These are phyloP conservation scores for Euzetes globulus DNA, from an alignment of 2,888 invertebrate species.

Conservation along the genomic window DNA sequence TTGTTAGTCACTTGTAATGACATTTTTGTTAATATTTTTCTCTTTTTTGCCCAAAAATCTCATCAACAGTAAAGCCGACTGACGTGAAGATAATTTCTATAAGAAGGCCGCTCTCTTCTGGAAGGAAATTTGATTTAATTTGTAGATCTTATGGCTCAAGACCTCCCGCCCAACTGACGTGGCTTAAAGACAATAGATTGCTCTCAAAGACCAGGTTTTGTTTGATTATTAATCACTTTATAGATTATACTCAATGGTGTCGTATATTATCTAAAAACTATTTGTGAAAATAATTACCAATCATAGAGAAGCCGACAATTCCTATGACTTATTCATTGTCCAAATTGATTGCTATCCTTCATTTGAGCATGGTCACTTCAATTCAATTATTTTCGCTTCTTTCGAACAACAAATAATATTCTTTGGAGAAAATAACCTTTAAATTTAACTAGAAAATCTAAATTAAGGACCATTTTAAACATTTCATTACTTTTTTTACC, in stretches of 20 bases:
- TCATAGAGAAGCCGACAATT: no score
- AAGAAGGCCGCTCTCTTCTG: slow-evolving; percentile 14
- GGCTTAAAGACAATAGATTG: slow-evolving; percentile 27
- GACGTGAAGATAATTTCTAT: slow-evolving; percentile 29
- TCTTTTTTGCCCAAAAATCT: not conserved
- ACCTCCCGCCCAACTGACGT: slow-evolving; percentile 27
- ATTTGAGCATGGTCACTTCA: no score
- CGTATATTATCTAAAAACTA: no score
- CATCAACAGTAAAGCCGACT: slow-evolving; percentile 24
- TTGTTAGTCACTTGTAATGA: not conserved
- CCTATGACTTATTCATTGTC: no score
- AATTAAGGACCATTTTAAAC: no score
- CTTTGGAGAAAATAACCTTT: no score
- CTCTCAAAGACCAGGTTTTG: slow-evolving; percentile 13
- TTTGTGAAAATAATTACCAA: no score
- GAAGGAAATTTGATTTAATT: slow-evolving; percentile 26
- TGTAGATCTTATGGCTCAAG: slow-evolving; percentile 25
- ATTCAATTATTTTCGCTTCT: no score
- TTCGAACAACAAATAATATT: no score
- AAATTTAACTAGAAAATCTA: no score
- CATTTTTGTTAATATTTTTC: not conserved
- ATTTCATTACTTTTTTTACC: no score
- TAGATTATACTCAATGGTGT: not conserved
- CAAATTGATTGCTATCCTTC: no score
- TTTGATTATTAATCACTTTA: not conserved